Percentiles rank a stretch among this genome's conserved stretches.
These are phyloP conservation scores for Nomada fabriciana DNA, from an alignment of 2,888 invertebrate genomes.

Conservation along the genomic window DNA sequence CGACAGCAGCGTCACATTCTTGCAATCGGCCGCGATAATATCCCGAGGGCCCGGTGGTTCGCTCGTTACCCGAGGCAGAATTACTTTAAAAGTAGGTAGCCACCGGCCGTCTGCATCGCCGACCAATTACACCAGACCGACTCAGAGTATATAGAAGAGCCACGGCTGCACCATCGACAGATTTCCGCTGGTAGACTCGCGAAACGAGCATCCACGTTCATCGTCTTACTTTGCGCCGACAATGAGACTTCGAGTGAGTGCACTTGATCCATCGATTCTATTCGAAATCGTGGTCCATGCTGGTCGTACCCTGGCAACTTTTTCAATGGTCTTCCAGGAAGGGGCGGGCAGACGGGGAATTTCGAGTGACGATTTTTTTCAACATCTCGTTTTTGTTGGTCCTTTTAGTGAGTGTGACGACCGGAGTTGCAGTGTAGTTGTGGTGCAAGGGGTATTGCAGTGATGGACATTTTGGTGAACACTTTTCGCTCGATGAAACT, in stretches of 20 bases:
- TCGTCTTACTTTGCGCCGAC: slow-evolving; percentile 55
- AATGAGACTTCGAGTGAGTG: slow-evolving; percentile 79
- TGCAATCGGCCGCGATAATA: slow-evolving; percentile 64
- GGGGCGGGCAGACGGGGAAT: neutral
- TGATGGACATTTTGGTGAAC: neutral
- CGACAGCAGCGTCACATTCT: slow-evolving; percentile 72
- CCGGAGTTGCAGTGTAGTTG: neutral
- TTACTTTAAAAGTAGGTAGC: slow-evolving; percentile 80
- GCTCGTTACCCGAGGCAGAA: slow-evolving; percentile 77
- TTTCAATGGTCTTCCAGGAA: too few relatives aligned
- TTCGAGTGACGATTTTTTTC: neutral
- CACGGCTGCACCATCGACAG: slow-evolving; percentile 74
- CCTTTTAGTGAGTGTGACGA: neutral
- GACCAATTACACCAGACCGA: slow-evolving; percentile 78
- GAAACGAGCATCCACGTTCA: slow-evolving; percentile 72
- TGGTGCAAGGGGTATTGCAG: neutral
- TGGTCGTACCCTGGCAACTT: neutral
- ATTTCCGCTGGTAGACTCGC: slow-evolving; percentile 78
- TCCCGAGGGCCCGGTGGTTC: slow-evolving; percentile 63
- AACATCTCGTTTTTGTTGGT: neutral
- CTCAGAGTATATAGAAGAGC: slow-evolving; percentile 69
- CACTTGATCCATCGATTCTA: slow-evolving; percentile 6
- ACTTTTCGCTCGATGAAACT: neutral
- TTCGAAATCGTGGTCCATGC: neutral
- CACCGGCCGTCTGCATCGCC: slow-evolving; percentile 65